Conservation (phyloP, 1,140 invertebrate species). For the Drosophila biarmipes region DNA sequence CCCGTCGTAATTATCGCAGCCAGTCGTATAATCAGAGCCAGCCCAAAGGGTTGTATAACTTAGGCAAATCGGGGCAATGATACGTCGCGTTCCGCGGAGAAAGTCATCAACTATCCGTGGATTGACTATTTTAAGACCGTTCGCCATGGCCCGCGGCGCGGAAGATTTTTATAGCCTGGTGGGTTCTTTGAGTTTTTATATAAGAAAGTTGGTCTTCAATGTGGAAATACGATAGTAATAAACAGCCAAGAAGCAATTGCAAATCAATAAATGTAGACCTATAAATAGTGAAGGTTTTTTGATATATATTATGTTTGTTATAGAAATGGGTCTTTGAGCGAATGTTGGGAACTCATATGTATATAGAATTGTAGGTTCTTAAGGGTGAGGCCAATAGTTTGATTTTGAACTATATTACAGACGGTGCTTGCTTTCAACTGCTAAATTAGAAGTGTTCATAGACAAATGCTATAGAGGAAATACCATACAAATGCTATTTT, state of each 20-base stretch:
- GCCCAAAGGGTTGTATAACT: slow-evolving; percentile 51
- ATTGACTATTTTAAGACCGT: slow-evolving; percentile 8
- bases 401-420: too few relatives aligned
- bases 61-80: slow-evolving; percentile 21
- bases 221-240: neutral
- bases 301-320: too few relatives aligned
- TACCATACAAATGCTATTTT: too few relatives aligned
- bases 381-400: too few relatives aligned
- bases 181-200: neutral
- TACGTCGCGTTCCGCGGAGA: slow-evolving; percentile 19
- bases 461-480: too few relatives aligned
- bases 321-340: neutral
- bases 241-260: neutral
- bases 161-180: neutral
- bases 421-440: too few relatives aligned
- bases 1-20: slow-evolving; percentile 57
- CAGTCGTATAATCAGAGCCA: slow-evolving; percentile 40
- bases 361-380: too few relatives aligned
- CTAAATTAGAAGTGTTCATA: too few relatives aligned
- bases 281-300: too few relatives aligned
- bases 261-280: neutral
- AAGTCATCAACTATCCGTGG: slow-evolving; percentile 23
- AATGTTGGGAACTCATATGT: too few relatives aligned
- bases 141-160: slow-evolving; percentile 8
- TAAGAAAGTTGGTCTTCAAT: neutral